phyloP scores from a whole-genome alignment of 1,140 invertebrate species.

The Ladona fulva region DNA sequence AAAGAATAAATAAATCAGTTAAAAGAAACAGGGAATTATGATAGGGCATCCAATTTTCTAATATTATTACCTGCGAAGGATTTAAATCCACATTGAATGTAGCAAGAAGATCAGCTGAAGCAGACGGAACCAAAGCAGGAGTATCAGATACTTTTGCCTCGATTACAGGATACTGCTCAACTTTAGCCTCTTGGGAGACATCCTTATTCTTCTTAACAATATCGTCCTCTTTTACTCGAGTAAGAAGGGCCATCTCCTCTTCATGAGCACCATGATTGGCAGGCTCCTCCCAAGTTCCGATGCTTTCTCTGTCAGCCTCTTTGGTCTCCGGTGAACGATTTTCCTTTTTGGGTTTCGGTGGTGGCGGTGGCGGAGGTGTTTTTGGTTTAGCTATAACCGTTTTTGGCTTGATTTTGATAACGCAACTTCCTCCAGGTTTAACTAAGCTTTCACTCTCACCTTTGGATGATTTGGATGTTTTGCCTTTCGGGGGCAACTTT shows the following conservation, averaged over 20 bases:
- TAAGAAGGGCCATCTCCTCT: constrained; percentile 30
- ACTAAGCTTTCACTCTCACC: constrained; percentile 33
- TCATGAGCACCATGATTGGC: constrained; percentile 26
- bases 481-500: constrained; percentile 27
- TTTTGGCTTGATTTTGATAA: constrained; percentile 14
- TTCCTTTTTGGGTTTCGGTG: constrained; percentile 16
- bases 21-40: too few relatives aligned
- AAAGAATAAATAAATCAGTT: constrained; percentile 16
- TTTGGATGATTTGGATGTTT: not conserved
- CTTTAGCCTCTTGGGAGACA: constrained; percentile 33
- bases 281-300: not conserved
- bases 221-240: not conserved
- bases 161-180: not conserved
- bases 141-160: not conserved
- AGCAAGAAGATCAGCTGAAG: constrained; percentile 29
- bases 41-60: too few relatives aligned
- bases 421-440: constrained; percentile 24
- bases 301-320: constrained; percentile 28
- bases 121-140: not conserved
- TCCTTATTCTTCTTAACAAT: constrained; percentile 31
- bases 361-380: constrained; percentile 28
- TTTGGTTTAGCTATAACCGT: constrained; percentile 32
- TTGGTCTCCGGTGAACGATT: not conserved
- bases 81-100: constrained; percentile 21
- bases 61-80: constrained; percentile 15